phyloP scores from a whole-genome alignment of 1,140 invertebrate genomes.

The Pseudomyrmex flavicornis region DNA sequence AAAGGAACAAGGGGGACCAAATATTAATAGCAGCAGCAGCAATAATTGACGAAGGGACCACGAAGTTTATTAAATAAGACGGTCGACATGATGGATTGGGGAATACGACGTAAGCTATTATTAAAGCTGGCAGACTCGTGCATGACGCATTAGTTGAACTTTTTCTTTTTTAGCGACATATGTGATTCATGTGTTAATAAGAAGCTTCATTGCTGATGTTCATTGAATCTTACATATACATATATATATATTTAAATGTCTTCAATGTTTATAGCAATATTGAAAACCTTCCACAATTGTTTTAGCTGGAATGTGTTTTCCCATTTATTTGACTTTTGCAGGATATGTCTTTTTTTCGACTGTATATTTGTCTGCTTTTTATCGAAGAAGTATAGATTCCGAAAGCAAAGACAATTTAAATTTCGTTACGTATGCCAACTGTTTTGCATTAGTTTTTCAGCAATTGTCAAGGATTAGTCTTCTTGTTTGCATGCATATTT shows the following conservation, averaged over 20 bases:
- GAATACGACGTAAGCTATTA: slow-evolving; percentile 90
- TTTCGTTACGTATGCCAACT: slow-evolving; percentile 9
- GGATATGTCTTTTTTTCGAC: not conserved
- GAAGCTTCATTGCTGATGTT: not conserved
- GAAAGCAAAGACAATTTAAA: not conserved
- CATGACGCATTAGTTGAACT: slow-evolving; percentile 34
- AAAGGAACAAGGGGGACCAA: slow-evolving; percentile 43
- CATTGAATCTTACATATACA: not conserved
- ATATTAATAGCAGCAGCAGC: slow-evolving; percentile 42
- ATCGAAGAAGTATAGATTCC: not conserved
- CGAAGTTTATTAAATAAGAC: slow-evolving; percentile 37
- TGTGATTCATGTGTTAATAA: slow-evolving; percentile 13
- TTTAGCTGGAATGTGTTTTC: slow-evolving; percentile 4
- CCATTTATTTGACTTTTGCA: not conserved
- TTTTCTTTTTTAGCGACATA: not conserved
- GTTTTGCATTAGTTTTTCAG: slow-evolving; percentile 7
- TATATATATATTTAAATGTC: slow-evolving; percentile 15
- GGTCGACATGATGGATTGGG: slow-evolving; percentile 90
- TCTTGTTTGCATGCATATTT: slow-evolving; percentile 38
- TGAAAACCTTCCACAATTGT: not conserved
- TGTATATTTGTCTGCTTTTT: slow-evolving; percentile 32
- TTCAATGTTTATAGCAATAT: slow-evolving; percentile 6
- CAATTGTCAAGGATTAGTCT: slow-evolving; percentile 1
- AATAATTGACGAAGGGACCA: slow-evolving; percentile 58
- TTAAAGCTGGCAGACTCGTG: slow-evolving; percentile 43